Evolutionary conservation across 1,140 invertebrate species (phyloP).

Genomic region (Stegodyphus dumicola): DNA sequence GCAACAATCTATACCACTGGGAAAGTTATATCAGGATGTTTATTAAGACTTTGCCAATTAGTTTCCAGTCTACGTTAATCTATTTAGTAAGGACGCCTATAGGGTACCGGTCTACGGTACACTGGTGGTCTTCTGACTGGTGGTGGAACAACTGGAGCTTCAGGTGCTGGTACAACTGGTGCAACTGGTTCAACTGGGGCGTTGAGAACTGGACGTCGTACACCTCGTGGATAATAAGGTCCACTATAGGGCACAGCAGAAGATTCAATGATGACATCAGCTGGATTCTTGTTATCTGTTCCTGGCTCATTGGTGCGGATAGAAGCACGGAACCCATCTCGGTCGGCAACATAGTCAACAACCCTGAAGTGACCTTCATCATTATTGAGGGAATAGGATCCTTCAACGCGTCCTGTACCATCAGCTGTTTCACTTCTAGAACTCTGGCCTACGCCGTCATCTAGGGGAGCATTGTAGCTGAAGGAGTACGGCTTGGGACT

Average conservation of each 20-base stretch:
- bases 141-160: not conserved
- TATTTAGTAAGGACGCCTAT: not conserved
- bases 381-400: too few relatives aligned
- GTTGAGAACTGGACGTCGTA: not conserved
- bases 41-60: too few relatives aligned
- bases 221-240: not conserved
- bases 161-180: not conserved
- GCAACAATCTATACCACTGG: too few relatives aligned
- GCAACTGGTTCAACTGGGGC: constrained; percentile 3
- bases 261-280: too few relatives aligned
- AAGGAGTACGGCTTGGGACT: constrained; percentile 31
- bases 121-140: not conserved
- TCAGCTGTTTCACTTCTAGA: constrained; percentile 34
- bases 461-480: constrained; percentile 37
- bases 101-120: constrained; percentile 1
- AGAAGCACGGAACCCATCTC: too few relatives aligned
- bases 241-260: not conserved
- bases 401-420: not conserved
- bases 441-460: constrained; percentile 38
- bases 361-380: too few relatives aligned
- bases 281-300: too few relatives aligned
- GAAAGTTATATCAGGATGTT: too few relatives aligned
- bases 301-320: too few relatives aligned
- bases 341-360: too few relatives aligned
- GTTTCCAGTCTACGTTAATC: too few relatives aligned